These are phyloP conservation scores for Callaeas wilsoni DNA, from an alignment of 2,113 vertebrate species.

Conservation along the genomic window DNA sequence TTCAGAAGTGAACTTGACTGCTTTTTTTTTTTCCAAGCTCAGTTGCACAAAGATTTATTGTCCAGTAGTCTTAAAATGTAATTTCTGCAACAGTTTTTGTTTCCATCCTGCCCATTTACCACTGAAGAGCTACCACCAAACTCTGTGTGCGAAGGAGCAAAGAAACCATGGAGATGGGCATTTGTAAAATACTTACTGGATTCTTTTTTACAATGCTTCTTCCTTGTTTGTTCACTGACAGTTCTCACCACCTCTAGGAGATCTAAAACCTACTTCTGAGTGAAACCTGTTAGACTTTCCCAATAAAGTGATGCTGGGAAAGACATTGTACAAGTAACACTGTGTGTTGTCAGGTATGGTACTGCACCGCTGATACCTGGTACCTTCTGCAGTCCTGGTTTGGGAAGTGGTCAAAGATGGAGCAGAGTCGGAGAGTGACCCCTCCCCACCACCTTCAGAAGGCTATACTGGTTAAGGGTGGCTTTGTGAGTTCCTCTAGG, in stretches of 20 bases:
- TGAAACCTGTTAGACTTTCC: background rate
- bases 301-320: background rate
- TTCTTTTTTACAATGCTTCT: background rate
- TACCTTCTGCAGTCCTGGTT: background rate
- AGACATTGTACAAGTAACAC: background rate
- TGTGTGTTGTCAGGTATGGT: background rate
- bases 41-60: background rate
- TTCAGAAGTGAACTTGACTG: background rate
- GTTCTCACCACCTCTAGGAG: background rate
- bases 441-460: background rate
- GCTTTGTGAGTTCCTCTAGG: background rate
- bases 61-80: background rate
- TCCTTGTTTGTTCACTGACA: background rate
- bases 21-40: background rate
- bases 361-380: background rate
- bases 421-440: background rate
- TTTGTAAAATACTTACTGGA: background rate
- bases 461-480: fast-evolving
- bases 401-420: background rate
- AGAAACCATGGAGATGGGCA: background rate
- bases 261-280: background rate
- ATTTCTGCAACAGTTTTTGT: background rate
- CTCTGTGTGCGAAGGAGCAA: background rate
- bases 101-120: background rate
- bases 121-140: fast-evolving